A percentile compares a stretch with the other conserved stretches of the same genome.
Conservation (phyloP, 2,888 invertebrate genomes). For the Pseudococcus longispinus region DNA sequence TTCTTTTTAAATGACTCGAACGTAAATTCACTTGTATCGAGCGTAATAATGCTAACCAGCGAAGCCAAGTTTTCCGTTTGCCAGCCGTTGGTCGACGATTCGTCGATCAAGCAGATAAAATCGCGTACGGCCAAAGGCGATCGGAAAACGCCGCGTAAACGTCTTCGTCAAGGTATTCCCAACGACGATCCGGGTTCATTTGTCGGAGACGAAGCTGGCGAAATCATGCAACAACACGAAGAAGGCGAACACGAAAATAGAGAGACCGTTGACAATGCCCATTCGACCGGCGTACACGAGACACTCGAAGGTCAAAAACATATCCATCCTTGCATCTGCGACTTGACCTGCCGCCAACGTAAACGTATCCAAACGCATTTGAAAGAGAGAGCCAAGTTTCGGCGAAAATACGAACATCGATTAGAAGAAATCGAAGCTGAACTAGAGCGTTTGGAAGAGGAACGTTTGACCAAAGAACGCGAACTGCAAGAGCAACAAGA, state of each 20-base stretch:
- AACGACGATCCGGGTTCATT: neutral
- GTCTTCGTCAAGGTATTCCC: neutral
- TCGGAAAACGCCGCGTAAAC: constrained; percentile 8
- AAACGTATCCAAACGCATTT: neutral
- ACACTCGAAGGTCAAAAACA: constrained; percentile 31
- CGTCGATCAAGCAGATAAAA: neutral
- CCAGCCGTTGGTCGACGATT: neutral
- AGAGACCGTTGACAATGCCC: neutral
- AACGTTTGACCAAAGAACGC: constrained; percentile 5
- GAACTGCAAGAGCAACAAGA: constrained; percentile 38
- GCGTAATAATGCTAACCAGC: constrained; percentile 20
- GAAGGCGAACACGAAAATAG: neutral
- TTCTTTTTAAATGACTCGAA: constrained; percentile 35
- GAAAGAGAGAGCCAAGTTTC: neutral
- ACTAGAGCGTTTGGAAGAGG: neutral
- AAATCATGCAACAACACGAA: neutral
- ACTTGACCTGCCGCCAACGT: neutral
- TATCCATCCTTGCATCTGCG: constrained; percentile 52
- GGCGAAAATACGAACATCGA: constrained; percentile 14
- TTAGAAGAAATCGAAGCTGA: constrained; percentile 25
- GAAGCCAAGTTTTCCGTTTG: neutral
- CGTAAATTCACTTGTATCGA: neutral
- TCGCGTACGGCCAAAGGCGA: neutral
- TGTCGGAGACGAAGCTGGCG: constrained; percentile 23
- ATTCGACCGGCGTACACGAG: neutral